Base-by-base conservation (phyloP, 2,113 vertebrate species). In the Ageneiosus marmoratus region DNA sequence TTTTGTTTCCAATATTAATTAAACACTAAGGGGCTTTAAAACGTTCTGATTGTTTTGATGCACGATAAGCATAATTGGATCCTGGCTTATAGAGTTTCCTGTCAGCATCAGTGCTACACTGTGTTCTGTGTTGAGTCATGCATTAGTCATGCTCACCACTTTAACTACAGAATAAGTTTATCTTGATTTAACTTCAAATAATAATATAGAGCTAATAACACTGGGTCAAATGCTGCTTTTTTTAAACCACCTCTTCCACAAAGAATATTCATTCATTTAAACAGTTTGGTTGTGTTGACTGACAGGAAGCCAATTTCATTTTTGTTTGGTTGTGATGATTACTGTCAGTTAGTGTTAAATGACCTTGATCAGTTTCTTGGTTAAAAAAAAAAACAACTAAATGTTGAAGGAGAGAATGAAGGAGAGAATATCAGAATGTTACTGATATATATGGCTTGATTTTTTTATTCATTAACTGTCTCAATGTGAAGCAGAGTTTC, bases 141-240 rank as follows among this genome's bases (percentile, higher is more conserved):
- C 78, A 60, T 69, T 77, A 86, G 70, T 80, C 77, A 83, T 76
- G 24, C 41, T 74, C n/a, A 81, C 58, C 74, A 62, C 22, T 84
- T 63, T 62, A 41, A 67, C 56, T 34, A 53, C 51, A 74, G 55
- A 56, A 46, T 50, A 41, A 58, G 34, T 81, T 81, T n/a, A 73
- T 75, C 16, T 44, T 50, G 11, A 73, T 50, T 46, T 34, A 82
- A 75, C 27, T 29, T 50, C 51, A 41, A 41, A 41, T 41, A 41
- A 73, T 75, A 60, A 82, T 63, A 24, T 50, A 63, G 27, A 34
- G 27, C 44, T 18, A 46, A 77, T 44, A 53, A 58, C 24, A 41
- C 22, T 77, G 12, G 13, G 76, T 78, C 62, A 48, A 44, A 27
- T 50, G 44, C 1, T 4, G 24, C 27, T 51, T 56, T 53, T 76